A percentile compares a stretch with the other conserved stretches of the same genome.
Conservation (phyloP, 1,140 invertebrate genomes). For the Zeugodacus cucurbitae region DNA sequence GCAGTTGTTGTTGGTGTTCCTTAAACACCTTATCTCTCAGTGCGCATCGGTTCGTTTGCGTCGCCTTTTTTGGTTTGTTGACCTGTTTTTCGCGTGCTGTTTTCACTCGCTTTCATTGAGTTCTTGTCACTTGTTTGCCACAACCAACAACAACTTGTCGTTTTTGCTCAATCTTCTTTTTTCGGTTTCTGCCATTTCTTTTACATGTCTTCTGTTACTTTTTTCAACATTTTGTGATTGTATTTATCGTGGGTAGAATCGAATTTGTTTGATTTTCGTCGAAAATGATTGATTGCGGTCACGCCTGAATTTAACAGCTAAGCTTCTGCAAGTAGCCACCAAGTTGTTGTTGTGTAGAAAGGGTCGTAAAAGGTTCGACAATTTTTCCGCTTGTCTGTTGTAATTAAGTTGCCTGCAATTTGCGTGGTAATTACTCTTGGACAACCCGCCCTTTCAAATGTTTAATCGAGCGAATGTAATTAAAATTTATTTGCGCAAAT, state of each 20-base stretch:
- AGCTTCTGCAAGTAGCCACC: neutral
- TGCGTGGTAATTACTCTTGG: conserved; percentile 28
- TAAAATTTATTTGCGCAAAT: neutral
- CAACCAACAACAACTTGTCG: neutral
- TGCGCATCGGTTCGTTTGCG: neutral
- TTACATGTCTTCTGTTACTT: neutral
- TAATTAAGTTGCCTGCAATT: conserved; percentile 26
- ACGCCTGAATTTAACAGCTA: neutral
- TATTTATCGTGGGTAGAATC: neutral
- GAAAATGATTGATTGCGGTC: conserved; percentile 31
- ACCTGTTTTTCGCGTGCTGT: conserved; percentile 6
- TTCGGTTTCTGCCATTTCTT: neutral
- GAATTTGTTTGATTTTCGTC: neutral
- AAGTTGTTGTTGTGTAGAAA: neutral
- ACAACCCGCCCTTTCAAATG: neutral
- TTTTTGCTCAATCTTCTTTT: neutral
- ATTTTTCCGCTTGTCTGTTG: neutral
- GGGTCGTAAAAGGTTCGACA: neutral
- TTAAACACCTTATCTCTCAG: neutral
- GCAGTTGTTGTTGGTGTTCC: neutral
- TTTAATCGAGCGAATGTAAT: conserved; percentile 16
- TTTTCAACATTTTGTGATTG: neutral
- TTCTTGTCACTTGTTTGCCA: neutral
- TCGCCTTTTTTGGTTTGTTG: conserved; percentile 12
- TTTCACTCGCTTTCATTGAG: conserved; percentile 20